Evolutionary conservation across 2,113 vertebrate genomes (phyloP), one percentile per base, ranked within the genome.

Genomic region (Catharus bicknelli): DNA sequence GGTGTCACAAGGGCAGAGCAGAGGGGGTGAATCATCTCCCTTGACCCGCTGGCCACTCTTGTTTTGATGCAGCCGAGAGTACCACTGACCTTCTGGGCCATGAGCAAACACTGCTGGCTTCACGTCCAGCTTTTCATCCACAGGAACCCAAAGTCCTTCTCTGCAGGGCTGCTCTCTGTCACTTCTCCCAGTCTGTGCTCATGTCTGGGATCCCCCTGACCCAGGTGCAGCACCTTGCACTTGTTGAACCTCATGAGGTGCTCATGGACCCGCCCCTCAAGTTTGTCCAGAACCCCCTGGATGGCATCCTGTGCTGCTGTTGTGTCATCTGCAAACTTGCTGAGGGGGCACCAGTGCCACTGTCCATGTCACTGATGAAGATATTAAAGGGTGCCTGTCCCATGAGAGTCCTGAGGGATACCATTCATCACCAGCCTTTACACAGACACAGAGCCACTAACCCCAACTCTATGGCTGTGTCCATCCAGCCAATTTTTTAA

Each of bases 371-470:
- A 47, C 13, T 47, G 38, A 66, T 17, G 19, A 51, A 74, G 13
- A 29, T 11, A n/a, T 6, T 29, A 38, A 66, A 59, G 38, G 30
- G 7, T 13, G 4, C 10, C 19, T 14, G 27, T 40, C 23, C 13
- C 47, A 40, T 22, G 13, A 34, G 13, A 13, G 3, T 25, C 78
- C 47, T 30, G 40, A 82, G 34, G 54, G 21, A 61, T 25, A 61
- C 16, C 25, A 21, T 2, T 15, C 1, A 0, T 25, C 47, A 67
- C 23, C 0, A 0, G 38, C 38, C n/a, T 45, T 7, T 2, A 17
- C 13, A 0, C 30, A 19, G n/a, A 67, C 38, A 1, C 0, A 30
- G 13, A 67, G 40, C 6, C 48, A 76, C 1, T 62, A 25, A 75
- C 17, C 25, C 34, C 48, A 83, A 42, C 17, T 42, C 32, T 32